Conservation (phyloP, 1,140 invertebrate species). For the Aporrectodea caliginosa region DNA sequence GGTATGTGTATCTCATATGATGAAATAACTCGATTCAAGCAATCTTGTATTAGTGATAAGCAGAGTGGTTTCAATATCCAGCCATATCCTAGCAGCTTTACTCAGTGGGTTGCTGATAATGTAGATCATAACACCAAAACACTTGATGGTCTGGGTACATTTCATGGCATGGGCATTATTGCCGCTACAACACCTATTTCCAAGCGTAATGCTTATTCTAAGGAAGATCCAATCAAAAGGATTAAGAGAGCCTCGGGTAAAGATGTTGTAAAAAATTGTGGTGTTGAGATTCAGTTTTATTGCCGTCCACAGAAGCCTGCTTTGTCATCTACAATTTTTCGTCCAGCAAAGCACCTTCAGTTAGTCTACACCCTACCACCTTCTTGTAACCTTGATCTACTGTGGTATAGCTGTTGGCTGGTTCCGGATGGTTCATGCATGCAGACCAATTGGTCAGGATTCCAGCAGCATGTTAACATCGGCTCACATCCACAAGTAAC, state of each 20-base stretch:
- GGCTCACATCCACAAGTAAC: not conserved
- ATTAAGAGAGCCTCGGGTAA: too few relatives aligned
- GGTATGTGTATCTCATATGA: not conserved
- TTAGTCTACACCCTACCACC: too few relatives aligned
- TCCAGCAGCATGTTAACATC: not conserved
- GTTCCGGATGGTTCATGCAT: too few relatives aligned
- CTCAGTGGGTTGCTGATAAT: constrained; percentile 38
- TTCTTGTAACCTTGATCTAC: too few relatives aligned
- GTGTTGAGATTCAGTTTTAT: too few relatives aligned
- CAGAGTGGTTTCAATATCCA: not conserved
- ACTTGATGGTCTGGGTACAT: constrained; percentile 41
- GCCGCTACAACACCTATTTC: not conserved
- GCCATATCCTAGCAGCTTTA: not conserved
- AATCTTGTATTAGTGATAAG: not conserved
- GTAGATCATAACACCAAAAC: constrained; percentile 41
- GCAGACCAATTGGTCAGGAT: not conserved
- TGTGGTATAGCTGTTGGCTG: too few relatives aligned
- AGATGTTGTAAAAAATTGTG: too few relatives aligned
- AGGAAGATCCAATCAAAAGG: too few relatives aligned
- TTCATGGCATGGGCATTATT: constrained; percentile 46
- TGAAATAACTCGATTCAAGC: not conserved
- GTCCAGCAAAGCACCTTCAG: too few relatives aligned
- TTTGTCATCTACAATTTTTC: too few relatives aligned
- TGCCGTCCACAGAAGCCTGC: too few relatives aligned
- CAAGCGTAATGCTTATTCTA: too few relatives aligned